phyloP scores from a whole-genome alignment of 2,113 vertebrate species.

The Rhinopomastus cyanomelas region DNA sequence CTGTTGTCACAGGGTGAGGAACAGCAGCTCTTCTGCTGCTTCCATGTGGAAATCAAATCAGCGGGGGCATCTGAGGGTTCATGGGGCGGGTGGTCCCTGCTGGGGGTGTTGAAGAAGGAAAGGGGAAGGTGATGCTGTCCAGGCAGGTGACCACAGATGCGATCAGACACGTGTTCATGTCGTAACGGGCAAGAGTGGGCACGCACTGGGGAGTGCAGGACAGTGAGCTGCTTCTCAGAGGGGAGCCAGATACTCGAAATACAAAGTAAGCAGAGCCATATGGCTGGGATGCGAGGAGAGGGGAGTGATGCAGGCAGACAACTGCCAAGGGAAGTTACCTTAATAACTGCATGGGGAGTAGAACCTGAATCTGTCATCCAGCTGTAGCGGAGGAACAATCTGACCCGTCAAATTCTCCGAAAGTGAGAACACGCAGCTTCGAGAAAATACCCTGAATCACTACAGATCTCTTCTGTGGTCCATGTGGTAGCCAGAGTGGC shows the following conservation, averaged over 20 bases:
- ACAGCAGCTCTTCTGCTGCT: background rate
- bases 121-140: fast-evolving
- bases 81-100: fast-evolving
- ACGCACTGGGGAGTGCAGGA: background rate
- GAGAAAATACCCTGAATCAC: background rate
- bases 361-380: constrained; percentile 26
- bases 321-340: constrained; percentile 54
- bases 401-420: background rate
- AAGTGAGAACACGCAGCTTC: background rate
- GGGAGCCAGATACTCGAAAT: background rate
- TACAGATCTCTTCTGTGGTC: background rate
- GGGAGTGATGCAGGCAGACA: constrained; percentile 32
- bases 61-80: fast-evolving
- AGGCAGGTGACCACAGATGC: fast-evolving
- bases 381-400: background rate
- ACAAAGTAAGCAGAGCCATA: background rate
- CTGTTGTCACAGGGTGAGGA: background rate
- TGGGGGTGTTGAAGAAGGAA: background rate
- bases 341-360: constrained; percentile 41
- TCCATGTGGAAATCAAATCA: background rate
- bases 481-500: background rate
- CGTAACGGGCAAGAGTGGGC: fast-evolving
- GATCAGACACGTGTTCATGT: fast-evolving
- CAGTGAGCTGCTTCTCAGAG: background rate
- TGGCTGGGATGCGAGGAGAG: background rate